Percentiles rank a stretch among this genome's conserved stretches.
Evolutionary conservation across 2,113 vertebrate species (phyloP).

Genomic region (Azemiops feae): DNA sequence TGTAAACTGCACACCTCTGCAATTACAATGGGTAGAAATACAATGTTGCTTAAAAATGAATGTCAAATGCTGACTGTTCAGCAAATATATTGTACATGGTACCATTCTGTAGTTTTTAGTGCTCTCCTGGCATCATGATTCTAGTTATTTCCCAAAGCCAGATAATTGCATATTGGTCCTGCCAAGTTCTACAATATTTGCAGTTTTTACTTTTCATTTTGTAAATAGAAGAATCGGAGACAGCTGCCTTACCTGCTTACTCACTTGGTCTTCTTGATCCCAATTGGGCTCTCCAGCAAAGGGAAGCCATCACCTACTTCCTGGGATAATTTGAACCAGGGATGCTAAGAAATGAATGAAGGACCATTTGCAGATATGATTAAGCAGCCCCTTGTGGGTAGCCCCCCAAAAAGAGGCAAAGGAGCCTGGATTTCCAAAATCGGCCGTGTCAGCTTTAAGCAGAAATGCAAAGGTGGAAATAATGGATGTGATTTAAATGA

Average conservation of each 20-base stretch:
- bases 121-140: not conserved
- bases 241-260: too few relatives aligned
- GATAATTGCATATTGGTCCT: not conserved
- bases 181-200: not conserved
- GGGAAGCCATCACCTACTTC: not conserved
- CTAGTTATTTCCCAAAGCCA: not conserved
- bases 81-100: not conserved
- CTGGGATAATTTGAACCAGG: not conserved
- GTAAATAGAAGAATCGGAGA: not conserved
- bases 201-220: not conserved
- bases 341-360: not conserved
- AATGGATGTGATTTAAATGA: not conserved
- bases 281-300: not conserved
- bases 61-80: not conserved
- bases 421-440: not conserved
- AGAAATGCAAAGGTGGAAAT: not conserved
- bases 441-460: too few relatives aligned
- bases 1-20: not conserved
- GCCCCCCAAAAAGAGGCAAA: not conserved
- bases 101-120: not conserved
- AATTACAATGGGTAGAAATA: not conserved
- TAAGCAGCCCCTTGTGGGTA: not conserved
- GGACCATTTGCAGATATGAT: not conserved
- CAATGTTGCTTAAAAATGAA: not conserved
- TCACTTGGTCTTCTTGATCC: not conserved